phyloP scores from a whole-genome alignment of 2,797 vertebrate species.

The Acanthurus tractus region DNA sequence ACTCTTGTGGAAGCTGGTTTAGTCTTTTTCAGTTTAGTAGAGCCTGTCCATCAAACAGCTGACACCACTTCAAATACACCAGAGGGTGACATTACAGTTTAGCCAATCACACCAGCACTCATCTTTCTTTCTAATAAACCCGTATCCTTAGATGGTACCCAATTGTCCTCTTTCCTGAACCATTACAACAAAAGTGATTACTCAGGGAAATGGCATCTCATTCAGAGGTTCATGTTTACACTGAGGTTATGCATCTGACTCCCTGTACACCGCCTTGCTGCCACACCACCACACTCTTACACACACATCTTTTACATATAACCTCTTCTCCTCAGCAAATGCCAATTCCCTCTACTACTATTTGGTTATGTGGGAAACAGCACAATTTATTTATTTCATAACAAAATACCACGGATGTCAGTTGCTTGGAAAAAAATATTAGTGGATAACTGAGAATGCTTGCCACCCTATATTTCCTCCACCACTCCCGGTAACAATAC shows the following conservation, averaged over 20 bases:
- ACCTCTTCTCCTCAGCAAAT: not conserved
- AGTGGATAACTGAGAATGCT: conserved; percentile 24
- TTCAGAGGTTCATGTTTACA: not conserved
- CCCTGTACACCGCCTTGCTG: not conserved
- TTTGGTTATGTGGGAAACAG: not conserved
- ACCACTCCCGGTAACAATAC: conserved; percentile 2
- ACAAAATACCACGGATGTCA: not conserved
- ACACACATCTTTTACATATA: not conserved
- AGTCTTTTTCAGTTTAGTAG: conserved; percentile 28
- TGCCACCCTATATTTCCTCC: conserved; percentile 1
- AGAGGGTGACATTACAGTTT: conserved; percentile 63
- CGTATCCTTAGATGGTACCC: not conserved
- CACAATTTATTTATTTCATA: conserved; percentile 4
- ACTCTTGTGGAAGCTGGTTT: conserved; percentile 22
- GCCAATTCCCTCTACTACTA: not conserved
- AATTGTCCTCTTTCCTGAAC: not conserved
- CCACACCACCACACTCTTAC: not conserved
- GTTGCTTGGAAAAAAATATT: conserved; percentile 16
- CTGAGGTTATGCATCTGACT: not conserved
- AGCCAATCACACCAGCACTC: conserved; percentile 49
- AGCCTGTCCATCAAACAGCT: conserved; percentile 44
- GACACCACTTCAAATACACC: conserved; percentile 45
- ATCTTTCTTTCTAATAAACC: not conserved
- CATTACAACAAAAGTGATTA: not conserved
- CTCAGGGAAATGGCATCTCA: not conserved